phyloP scores from a whole-genome alignment of 2,888 invertebrate species.

The Drosophila macrospina region DNA sequence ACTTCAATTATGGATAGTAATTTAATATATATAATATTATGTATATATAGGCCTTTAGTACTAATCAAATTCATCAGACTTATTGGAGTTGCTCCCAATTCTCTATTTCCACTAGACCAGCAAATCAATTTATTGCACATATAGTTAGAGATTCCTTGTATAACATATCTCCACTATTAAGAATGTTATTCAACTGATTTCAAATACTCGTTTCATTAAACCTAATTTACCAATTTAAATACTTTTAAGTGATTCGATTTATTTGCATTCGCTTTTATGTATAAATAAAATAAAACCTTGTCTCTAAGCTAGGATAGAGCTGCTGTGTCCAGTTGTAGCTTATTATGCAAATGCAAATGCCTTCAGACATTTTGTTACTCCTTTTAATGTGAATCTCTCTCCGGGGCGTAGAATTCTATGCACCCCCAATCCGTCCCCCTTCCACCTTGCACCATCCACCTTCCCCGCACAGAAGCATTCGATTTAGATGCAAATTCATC shows the following conservation, averaged over 20 bases:
- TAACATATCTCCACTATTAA: too few relatives aligned
- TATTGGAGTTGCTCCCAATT: too few relatives aligned
- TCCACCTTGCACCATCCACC: background rate
- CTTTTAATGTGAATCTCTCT: constrained; percentile 64
- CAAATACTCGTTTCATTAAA: background rate
- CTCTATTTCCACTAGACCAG: too few relatives aligned
- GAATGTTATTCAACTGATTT: too few relatives aligned
- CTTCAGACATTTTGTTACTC: constrained; percentile 54
- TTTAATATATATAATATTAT: too few relatives aligned
- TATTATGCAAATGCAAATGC: constrained; percentile 82
- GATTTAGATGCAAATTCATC: constrained; percentile 85
- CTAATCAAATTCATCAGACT: too few relatives aligned
- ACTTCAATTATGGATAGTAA: too few relatives aligned
- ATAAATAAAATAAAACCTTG: constrained; percentile 20
- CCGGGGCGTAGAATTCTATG: background rate
- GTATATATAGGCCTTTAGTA: too few relatives aligned
- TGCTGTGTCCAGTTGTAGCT: constrained; percentile 67
- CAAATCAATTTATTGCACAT: too few relatives aligned
- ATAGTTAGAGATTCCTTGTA: too few relatives aligned
- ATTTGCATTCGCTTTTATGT: background rate
- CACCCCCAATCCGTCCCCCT: background rate
- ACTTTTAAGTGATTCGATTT: background rate
- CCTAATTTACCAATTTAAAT: background rate
- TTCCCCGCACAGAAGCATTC: constrained; percentile 64
- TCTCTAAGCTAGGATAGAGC: constrained; percentile 61